A percentile compares a stretch with the other conserved stretches of the same genome.
Evolutionary conservation across 2,888 invertebrate species (phyloP).

Genomic region (Mylabris sibirica): DNA sequence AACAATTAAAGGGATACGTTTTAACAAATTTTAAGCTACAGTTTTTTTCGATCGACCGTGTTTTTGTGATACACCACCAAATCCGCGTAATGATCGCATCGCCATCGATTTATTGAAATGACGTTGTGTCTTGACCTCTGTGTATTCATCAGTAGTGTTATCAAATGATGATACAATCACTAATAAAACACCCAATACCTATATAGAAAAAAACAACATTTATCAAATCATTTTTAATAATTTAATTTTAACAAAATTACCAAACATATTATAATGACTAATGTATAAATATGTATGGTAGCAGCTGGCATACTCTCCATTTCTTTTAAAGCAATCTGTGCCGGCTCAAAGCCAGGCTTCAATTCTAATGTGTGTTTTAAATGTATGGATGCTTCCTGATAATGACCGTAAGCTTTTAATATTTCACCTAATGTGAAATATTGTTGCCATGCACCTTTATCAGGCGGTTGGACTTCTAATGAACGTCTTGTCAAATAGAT

Average conservation of each 20-base stretch:
- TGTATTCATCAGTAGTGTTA: slow-evolving; percentile 57
- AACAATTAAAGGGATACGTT: neutral
- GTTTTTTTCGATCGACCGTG: slow-evolving; percentile 50
- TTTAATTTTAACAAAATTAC: slow-evolving; percentile 61
- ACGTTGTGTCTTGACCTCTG: slow-evolving; percentile 76
- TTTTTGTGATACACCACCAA: slow-evolving; percentile 54
- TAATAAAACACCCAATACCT: slow-evolving; percentile 83
- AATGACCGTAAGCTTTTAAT: slow-evolving; percentile 89
- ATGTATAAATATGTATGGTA: slow-evolving; percentile 83
- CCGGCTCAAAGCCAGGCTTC: slow-evolving; percentile 86
- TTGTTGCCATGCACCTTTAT: slow-evolving; percentile 89
- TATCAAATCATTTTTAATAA: slow-evolving; percentile 7
- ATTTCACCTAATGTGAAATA: slow-evolving; percentile 92
- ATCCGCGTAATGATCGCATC: slow-evolving; percentile 79
- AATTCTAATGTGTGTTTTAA: slow-evolving; percentile 82
- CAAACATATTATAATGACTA: slow-evolving; percentile 86
- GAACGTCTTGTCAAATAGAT: slow-evolving; percentile 86
- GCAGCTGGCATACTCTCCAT: slow-evolving; percentile 83
- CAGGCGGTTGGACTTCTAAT: slow-evolving; percentile 83
- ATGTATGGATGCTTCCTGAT: slow-evolving; percentile 86
- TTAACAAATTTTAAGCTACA: slow-evolving; percentile 36
- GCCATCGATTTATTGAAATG: slow-evolving; percentile 91
- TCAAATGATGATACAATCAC: slow-evolving; percentile 83
- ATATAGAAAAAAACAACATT: slow-evolving; percentile 36
- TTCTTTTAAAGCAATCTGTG: slow-evolving; percentile 79